Evolutionary conservation across 2,797 vertebrate genomes (phyloP), one percentile per base, ranked within the genome.

Genomic region (Brachymystax lenok): DNA sequence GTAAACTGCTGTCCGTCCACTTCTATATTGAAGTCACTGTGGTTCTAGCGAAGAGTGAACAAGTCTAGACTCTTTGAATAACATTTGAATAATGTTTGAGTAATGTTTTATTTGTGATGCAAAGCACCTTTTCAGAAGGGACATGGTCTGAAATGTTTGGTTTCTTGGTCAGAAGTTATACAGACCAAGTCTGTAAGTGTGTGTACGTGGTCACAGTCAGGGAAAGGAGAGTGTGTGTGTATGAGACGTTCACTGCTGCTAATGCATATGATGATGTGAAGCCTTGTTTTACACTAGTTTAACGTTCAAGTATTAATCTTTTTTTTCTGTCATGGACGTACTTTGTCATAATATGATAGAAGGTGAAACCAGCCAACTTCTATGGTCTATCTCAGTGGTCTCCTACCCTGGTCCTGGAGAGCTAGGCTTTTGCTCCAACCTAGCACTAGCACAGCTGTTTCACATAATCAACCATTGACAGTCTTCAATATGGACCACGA

Each of bases 281-380:
- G 77, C 86, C 79, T 91, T 83, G 75, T 83, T 59, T 83, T 54
- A 86, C 89, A 89, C 86, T 90, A 83, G 91, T 89, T 86, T 10
- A 7, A 74, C 80, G 73, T 82, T 21, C 1, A 86, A 89, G 85
- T 88, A 86, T 90, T 87, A 79, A 71, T 76, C 1, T 17, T 66
- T 73, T 73, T 35, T 68, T 75, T 40, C 50, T 73, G 46, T 27
- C 63, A 73, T 79, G 33, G 74, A 63, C 3, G 13, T 51, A 24
- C 12, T 71, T 50, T 16, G 12, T 63, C 59, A 63, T 63, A 63
- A 63, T 63, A 28, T 28, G 40, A 71, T 52, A 24, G 13, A 13
- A 52, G 46, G 69, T 19, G 63, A 3, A 78, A 21, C 74, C n/a
- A 67, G 30, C 69, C 75, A 40, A 28, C 28, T 10, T 24, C 21